Conservation (phyloP, 2,888 invertebrate species). For the Trichogramma dendrolimi region DNA sequence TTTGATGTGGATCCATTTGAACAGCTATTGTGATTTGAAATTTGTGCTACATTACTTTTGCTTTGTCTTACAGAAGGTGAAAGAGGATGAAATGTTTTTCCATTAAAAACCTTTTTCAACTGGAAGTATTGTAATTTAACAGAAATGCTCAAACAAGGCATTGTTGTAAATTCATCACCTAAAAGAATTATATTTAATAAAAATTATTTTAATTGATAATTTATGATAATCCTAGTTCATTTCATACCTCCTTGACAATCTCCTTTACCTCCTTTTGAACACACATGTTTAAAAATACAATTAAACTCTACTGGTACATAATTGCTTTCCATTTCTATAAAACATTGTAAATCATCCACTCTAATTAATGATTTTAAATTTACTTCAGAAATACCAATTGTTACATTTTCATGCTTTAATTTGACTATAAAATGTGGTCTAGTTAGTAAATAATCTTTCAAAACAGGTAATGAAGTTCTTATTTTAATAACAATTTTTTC, state of each 20-base stretch:
- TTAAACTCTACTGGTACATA: slow-evolving; percentile 49
- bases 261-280: slow-evolving; percentile 9
- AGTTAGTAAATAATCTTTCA: slow-evolving; percentile 54
- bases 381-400: slow-evolving; percentile 53
- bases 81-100: background rate
- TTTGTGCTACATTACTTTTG: background rate
- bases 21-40: slow-evolving; percentile 8
- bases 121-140: slow-evolving; percentile 53
- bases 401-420: slow-evolving; percentile 49
- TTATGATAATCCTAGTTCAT: background rate
- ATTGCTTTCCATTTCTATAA: slow-evolving; percentile 51
- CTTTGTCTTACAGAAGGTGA: background rate
- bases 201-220: slow-evolving; percentile 1
- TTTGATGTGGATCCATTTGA: slow-evolving; percentile 16
- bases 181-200: slow-evolving; percentile 7
- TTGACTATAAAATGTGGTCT: slow-evolving; percentile 54
- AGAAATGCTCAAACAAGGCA: slow-evolving; percentile 55
- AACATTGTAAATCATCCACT: slow-evolving; percentile 50
- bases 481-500: slow-evolving; percentile 57
- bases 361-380: slow-evolving; percentile 56
- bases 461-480: slow-evolving; percentile 49
- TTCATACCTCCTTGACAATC: slow-evolving; percentile 12
- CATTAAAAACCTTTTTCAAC: slow-evolving; percentile 25
- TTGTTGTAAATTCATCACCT: slow-evolving; percentile 37
- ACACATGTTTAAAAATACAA: slow-evolving; percentile 36